phyloP scores from a whole-genome alignment of 2,113 vertebrate species.

The Salvelinus alpinus region DNA sequence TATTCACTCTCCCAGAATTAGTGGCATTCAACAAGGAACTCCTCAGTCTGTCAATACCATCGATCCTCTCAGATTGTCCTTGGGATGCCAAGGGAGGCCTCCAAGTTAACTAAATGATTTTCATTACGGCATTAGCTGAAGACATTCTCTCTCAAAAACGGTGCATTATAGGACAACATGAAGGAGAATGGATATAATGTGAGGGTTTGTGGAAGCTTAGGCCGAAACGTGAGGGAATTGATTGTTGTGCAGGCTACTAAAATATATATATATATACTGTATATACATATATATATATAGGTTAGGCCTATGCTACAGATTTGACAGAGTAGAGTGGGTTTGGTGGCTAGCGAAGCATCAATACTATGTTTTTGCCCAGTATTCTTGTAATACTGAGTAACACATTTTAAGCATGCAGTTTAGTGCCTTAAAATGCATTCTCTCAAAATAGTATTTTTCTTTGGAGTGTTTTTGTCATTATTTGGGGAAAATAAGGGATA shows the following conservation, averaged over 20 bases:
- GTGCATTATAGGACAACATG: conserved; percentile 59
- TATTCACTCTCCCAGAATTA: conserved; percentile 69
- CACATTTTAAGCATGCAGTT: too few species aligned
- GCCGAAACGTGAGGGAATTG: conserved; percentile 34
- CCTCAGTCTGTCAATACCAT: conserved; percentile 73
- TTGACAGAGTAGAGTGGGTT: too few species aligned
- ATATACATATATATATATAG: too few species aligned
- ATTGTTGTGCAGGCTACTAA: conserved; percentile 15
- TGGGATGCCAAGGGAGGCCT: conserved; percentile 61
- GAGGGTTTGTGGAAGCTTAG: conserved; percentile 40
- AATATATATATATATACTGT: too few species aligned
- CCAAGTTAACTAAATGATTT: conserved; percentile 74
- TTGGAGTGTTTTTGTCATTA: too few species aligned
- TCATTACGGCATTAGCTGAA: conserved; percentile 74
- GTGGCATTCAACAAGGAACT: conserved; percentile 66
- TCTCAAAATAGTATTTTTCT: too few species aligned
- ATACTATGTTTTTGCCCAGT: too few species aligned
- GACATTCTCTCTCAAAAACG: conserved; percentile 56
- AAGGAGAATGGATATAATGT: conserved; percentile 51
- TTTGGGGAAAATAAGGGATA: too few species aligned
- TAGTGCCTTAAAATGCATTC: too few species aligned
- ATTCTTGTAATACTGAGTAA: too few species aligned
- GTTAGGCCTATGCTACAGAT: too few species aligned
- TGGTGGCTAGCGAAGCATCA: too few species aligned
- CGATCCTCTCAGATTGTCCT: conserved; percentile 70